Conservation (phyloP, 2,797 vertebrate species). For the Micrastur ruficollis region DNA sequence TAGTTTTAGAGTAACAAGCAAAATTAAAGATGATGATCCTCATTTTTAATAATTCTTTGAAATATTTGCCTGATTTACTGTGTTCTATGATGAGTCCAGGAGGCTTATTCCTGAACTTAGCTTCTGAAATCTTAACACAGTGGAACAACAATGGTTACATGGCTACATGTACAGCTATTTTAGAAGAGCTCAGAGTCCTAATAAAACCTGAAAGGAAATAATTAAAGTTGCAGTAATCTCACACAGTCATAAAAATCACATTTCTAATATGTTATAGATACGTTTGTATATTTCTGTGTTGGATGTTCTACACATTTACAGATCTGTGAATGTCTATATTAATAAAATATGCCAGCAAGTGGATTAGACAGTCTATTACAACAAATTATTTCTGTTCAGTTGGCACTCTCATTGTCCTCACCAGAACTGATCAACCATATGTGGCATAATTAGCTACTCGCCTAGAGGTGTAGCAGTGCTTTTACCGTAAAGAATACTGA, state of each 20-base stretch:
- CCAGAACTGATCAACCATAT: constrained; percentile 27
- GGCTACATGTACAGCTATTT: background rate
- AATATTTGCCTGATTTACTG: background rate
- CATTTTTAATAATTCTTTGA: background rate
- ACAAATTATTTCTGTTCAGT: constrained; percentile 42
- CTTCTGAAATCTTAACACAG: background rate
- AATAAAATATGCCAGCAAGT: constrained; percentile 6
- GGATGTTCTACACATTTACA: background rate
- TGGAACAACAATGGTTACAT: background rate
- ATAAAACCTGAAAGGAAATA: background rate
- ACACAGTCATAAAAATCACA: background rate
- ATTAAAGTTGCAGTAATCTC: background rate
- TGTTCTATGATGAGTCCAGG: background rate
- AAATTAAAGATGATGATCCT: background rate
- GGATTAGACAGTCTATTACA: background rate
- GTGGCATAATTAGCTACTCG: background rate
- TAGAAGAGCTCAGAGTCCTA: background rate
- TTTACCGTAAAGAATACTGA: background rate
- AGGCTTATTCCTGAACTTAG: background rate
- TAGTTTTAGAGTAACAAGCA: background rate
- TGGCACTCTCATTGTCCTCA: background rate
- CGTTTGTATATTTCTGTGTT: background rate
- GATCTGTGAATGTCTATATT: background rate
- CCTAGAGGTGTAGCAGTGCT: background rate
- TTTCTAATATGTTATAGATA: background rate